Base-by-base conservation (phyloP, 2,797 vertebrate genomes). In the Naso thynnoides region DNA sequence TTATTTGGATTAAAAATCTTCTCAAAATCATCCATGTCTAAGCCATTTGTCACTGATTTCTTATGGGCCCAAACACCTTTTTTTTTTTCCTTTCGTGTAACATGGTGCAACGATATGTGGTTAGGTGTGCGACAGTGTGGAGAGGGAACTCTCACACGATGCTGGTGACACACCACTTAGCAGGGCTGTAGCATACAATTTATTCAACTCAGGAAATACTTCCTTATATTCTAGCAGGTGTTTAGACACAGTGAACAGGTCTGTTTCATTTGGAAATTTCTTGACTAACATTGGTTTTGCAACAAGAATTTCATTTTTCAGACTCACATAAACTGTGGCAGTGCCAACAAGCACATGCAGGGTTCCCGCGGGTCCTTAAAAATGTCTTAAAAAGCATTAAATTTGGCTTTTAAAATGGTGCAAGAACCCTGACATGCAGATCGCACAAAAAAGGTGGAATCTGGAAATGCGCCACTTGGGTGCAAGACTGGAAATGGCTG, bases 71-170 rank as follows among this genome's bases (percentile, higher is more conserved):
- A 60, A 3, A 49, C 31, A 49, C 47, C 36, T 50, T 19, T 42
- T 70, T 49, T 31, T 8, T 39, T 29, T 76, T 69, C 59, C 48
- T 41, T 16, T 41, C 13, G 18, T 72, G 53, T 50, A 39, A 53
- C 56, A 71, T 66, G 19, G 38, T 45, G 58, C 9, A 8, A 36
- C 19, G 29, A 36, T 48, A 69, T 2, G 61, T 29, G 16, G 31
- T 78, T 33, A 77, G 65, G 8, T 76, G 16, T 0, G 14, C 39
- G 56, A 45, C 48, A 72, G 3, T 21, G 63, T 59, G 38, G 41
- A 83, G 55, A 75, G 72, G 24, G 60, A 77, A 54, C 49, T 70
- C 33, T 84, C 63, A 70, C 62, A 66, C 26, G 53, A n/a, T 60
- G 42, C 48, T 57, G 44, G 70, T 5, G 39, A 44, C 26, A 71